Conservation (phyloP, 2,113 vertebrate genomes). For the Damaliscus lunatus region DNA sequence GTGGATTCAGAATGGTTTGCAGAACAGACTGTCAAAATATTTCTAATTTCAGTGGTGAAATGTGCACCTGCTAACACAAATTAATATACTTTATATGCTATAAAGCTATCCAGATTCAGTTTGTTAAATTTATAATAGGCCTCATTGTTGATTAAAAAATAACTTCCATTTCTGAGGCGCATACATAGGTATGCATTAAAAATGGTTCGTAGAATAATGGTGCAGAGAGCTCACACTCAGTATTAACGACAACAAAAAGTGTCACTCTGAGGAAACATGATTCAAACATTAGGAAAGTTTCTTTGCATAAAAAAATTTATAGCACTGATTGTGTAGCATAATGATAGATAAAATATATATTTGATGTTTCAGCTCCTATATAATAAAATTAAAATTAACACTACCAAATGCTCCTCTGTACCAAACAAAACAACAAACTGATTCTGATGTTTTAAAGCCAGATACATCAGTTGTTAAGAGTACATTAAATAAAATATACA, state of each 20-base stretch:
- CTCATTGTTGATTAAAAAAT: constrained; percentile 80
- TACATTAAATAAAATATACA: constrained; percentile 89
- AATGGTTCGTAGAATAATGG: constrained; percentile 72
- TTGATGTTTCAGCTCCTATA: constrained; percentile 80
- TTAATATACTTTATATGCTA: constrained; percentile 79
- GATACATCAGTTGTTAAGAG: constrained; percentile 81
- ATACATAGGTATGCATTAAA: constrained; percentile 76
- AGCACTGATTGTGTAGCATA: constrained; percentile 86
- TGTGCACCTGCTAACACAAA: constrained; percentile 84
- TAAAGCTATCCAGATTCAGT: constrained; percentile 79
- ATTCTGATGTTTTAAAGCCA: constrained; percentile 82
- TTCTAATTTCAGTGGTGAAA: constrained; percentile 81
- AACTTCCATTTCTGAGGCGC: constrained; percentile 75
- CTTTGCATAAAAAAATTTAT: constrained; percentile 84
- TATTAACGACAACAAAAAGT: constrained; percentile 74
- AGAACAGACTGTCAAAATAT: constrained; percentile 83
- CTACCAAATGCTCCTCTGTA: constrained; percentile 81
- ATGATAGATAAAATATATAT: constrained; percentile 85
- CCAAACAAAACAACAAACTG: constrained; percentile 83
- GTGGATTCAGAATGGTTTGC: constrained; percentile 83
- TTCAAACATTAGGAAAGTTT: constrained; percentile 81
- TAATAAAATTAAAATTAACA: constrained; percentile 85
- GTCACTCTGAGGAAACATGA: constrained; percentile 81
- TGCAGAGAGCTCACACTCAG: constrained; percentile 77
- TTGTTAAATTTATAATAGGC: constrained; percentile 77